phyloP scores from a whole-genome alignment of 1,140 invertebrate species.

The Archivesica marissinica region DNA sequence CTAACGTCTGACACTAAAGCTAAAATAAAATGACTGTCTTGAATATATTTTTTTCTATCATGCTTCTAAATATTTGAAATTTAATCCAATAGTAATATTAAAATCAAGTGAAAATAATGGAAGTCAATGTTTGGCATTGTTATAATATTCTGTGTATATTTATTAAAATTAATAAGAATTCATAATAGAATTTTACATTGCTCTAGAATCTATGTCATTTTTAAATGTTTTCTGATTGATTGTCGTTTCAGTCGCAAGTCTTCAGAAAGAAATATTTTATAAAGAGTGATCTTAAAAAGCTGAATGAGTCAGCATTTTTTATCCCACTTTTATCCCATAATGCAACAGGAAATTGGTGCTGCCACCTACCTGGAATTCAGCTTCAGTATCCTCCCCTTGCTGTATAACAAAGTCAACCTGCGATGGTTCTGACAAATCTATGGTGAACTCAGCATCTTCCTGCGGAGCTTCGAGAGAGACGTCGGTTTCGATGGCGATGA shows the following conservation, averaged over 20 bases:
- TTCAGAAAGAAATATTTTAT: too few species aligned
- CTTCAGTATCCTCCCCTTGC: constrained; percentile 51
- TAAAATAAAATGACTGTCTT: neutral
- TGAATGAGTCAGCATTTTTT: too few species aligned
- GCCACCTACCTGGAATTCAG: constrained; percentile 59
- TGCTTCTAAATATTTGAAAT: neutral
- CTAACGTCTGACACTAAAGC: neutral
- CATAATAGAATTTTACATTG: too few species aligned
- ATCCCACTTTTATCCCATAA: constrained; percentile 14
- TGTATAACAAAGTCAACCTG: constrained; percentile 28
- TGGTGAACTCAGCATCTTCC: neutral
- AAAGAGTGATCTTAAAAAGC: too few species aligned
- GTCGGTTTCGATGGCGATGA: constrained; percentile 22
- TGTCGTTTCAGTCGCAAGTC: too few species aligned
- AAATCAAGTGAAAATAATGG: too few species aligned
- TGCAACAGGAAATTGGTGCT: neutral
- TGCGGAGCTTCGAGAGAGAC: constrained; percentile 38
- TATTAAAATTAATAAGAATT: too few species aligned
- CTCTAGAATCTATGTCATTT: too few species aligned
- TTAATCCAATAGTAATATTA: too few species aligned
- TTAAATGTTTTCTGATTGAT: too few species aligned
- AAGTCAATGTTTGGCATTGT: too few species aligned
- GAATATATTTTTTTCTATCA: constrained; percentile 5
- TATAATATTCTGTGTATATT: too few species aligned
- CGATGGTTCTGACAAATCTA: constrained; percentile 15